These are phyloP conservation scores for Polyploca ridens DNA, from an alignment of 2,888 invertebrate genomes.

Conservation along the genomic window DNA sequence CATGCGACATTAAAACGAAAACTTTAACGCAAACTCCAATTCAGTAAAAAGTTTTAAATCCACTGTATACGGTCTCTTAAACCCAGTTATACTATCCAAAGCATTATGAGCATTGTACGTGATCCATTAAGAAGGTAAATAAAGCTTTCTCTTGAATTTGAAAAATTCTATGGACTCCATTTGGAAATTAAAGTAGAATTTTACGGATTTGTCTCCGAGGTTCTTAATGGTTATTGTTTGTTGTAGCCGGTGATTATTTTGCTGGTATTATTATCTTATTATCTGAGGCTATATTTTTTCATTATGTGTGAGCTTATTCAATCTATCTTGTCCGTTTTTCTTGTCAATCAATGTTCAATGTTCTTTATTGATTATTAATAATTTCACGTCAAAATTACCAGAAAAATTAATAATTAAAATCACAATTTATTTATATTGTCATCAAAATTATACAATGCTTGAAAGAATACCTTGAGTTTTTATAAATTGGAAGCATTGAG, in stretches of 20 bases:
- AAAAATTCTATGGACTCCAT: constrained; percentile 12
- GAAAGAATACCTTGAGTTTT: too few species aligned
- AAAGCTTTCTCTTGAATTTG: constrained; percentile 18
- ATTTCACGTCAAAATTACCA: too few species aligned
- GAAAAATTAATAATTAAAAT: too few species aligned
- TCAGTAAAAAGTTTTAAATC: constrained; percentile 35
- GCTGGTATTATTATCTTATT: too few species aligned
- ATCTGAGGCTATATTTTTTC: too few species aligned
- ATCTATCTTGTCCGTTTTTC: too few species aligned
- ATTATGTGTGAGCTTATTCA: too few species aligned
- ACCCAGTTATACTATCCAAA: constrained; percentile 36
- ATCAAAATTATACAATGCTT: too few species aligned
- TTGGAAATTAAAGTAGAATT: not conserved
- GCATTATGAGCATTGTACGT: constrained; percentile 49
- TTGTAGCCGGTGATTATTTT: not conserved
- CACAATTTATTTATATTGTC: too few species aligned
- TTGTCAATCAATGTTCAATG: too few species aligned
- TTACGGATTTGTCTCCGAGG: not conserved
- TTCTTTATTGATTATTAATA: too few species aligned
- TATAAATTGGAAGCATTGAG: too few species aligned
- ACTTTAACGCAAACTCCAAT: constrained; percentile 23
- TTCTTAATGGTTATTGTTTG: not conserved
- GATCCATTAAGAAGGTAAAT: constrained; percentile 46
- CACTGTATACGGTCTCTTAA: constrained; percentile 22
- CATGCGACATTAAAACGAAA: constrained; percentile 26